Evolutionary conservation across 2,888 invertebrate species (phyloP), one percentile per base, ranked within the genome.

Genomic region (Pristionchus arcanus): DNA sequence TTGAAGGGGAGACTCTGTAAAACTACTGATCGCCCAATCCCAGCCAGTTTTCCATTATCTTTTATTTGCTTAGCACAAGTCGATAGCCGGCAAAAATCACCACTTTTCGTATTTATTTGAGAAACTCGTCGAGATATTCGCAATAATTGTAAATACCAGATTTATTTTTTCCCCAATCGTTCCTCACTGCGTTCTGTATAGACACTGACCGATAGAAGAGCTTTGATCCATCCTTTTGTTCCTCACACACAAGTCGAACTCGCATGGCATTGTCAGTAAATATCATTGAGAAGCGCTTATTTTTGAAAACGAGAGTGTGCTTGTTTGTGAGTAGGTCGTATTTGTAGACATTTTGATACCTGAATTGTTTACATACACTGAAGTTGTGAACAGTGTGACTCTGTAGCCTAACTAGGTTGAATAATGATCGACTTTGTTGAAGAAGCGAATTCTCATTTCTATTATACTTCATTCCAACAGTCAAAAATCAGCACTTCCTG

Each of bases 341-440:
- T 28, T 92, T 90, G 90, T 94, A 94, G 28, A 94, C 90, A 90
- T 94, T 94, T 91, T 94, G 94, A 90, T 92, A 94, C 2, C 91
- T 91, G 77, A 49, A 13, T n/a, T n/a, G 4, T 9, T n/a, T 53
- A 25, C 5, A 16, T 13, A n/a, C n/a, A n/a, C n/a, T n/a, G n/a
- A n/a, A n/a, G n/a, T 28, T 28, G n/a, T 2, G 19, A 68, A 4
- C 16, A 31, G 13, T 11, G 19, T 2, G 2, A 15, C 15, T 68
- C 0, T 3, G 15, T 0, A n/a, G n/a, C n/a, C n/a, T n/a, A n/a
- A n/a, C n/a, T n/a, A n/a, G n/a, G n/a, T n/a, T n/a, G n/a, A n/a
- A n/a, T n/a, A n/a, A n/a, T n/a, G n/a, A n/a, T n/a, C n/a, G n/a
- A n/a, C n/a, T n/a, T n/a, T n/a, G n/a, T n/a, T n/a, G n/a, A n/a